Percentiles rank a stretch among this genome's conserved stretches.
Conservation (phyloP, 2,113 vertebrate species). For the Lasiurus borealis region DNA sequence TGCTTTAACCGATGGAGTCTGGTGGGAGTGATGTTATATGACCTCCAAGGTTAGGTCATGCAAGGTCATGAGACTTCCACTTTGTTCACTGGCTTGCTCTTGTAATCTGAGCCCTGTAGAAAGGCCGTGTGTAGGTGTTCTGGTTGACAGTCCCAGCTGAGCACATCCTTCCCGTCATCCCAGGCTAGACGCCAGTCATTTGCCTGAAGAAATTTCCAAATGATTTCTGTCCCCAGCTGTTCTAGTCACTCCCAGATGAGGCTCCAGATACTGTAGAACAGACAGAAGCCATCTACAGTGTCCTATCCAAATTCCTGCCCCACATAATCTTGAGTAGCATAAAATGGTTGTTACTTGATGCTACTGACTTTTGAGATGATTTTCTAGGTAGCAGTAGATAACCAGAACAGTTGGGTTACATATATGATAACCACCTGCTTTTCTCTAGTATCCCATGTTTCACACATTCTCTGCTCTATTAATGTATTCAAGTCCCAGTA, state of each 20-base stretch:
- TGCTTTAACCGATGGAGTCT: neutral
- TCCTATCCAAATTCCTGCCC: neutral
- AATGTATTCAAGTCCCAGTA: neutral
- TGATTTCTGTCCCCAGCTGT: neutral
- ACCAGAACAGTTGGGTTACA: neutral
- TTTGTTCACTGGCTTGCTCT: neutral
- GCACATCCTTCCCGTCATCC: neutral
- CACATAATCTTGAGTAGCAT: neutral
- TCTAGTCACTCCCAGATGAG: neutral
- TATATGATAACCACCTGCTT: neutral
- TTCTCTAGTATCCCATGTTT: neutral
- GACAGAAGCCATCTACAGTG: neutral
- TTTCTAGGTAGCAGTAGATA: neutral
- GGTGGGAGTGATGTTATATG: neutral
- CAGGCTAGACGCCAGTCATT: neutral
- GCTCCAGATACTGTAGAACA: neutral
- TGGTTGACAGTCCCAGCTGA: neutral
- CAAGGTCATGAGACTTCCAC: neutral
- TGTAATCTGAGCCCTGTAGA: neutral
- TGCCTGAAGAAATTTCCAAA: neutral
- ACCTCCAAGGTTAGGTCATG: neutral
- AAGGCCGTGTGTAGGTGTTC: rapidly evolving
- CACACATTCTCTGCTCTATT: neutral
- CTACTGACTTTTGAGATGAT: neutral
- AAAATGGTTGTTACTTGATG: neutral